phyloP scores from a whole-genome alignment of 2,113 vertebrate species.

The Dicentrarchus labrax region DNA sequence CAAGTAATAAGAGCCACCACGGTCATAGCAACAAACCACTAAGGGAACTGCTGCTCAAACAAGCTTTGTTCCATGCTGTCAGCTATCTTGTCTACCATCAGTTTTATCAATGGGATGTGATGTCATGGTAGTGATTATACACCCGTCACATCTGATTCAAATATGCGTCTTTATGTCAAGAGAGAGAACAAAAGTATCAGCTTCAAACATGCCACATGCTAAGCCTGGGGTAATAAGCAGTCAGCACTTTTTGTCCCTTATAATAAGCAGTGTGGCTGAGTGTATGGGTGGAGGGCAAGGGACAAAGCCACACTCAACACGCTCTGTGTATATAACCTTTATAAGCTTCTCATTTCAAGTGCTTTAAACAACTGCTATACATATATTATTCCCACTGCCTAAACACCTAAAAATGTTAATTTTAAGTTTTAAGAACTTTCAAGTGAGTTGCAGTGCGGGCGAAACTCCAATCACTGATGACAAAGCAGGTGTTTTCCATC shows the following conservation, averaged over 20 bases:
- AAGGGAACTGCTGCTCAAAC: slow-evolving; percentile 77
- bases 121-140: slow-evolving; percentile 76
- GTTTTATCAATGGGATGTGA: slow-evolving; percentile 78
- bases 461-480: slow-evolving; percentile 24
- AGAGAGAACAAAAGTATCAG: slow-evolving; percentile 57
- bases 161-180: slow-evolving; percentile 68
- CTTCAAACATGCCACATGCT: slow-evolving; percentile 65
- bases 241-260: slow-evolving; percentile 70
- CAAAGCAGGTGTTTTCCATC: slow-evolving; percentile 43
- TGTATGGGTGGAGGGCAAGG: slow-evolving; percentile 46
- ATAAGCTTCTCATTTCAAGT: slow-evolving; percentile 29
- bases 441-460: neutral
- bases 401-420: slow-evolving; percentile 8
- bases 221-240: slow-evolving; percentile 67
- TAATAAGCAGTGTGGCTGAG: slow-evolving; percentile 65
- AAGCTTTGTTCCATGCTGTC: slow-evolving; percentile 79
- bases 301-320: slow-evolving; percentile 46
- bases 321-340: slow-evolving; percentile 25
- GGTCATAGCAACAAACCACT: slow-evolving; percentile 70
- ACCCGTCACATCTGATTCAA: slow-evolving; percentile 71
- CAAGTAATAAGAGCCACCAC: slow-evolving; percentile 74
- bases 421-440: neutral
- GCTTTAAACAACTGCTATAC: slow-evolving; percentile 30
- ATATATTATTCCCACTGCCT: slow-evolving; percentile 8
- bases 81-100: slow-evolving; percentile 79